Conservation (phyloP, 92 coral and sea anemone genomes). For the Heteractis magnifica region DNA sequence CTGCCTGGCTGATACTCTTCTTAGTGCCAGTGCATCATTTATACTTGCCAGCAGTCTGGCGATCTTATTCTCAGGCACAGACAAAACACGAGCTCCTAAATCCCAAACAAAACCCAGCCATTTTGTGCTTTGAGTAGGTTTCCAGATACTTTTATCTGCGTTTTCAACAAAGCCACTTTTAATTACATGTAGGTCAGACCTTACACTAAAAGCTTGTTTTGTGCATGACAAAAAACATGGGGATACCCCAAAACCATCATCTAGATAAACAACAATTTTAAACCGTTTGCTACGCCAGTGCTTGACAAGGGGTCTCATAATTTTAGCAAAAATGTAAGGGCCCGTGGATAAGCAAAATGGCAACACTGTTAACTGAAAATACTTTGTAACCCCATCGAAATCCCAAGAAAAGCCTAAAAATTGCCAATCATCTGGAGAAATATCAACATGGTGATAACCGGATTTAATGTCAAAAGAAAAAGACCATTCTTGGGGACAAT, state of each 20-base stretch:
- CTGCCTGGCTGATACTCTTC: constrained; percentile 41
- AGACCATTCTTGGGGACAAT: too few species aligned
- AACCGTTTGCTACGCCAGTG: background rate
- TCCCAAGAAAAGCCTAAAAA: background rate
- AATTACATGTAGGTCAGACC: constrained; percentile 8
- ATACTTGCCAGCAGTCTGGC: constrained; percentile 33
- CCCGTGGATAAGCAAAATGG: background rate
- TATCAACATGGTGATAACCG: too few species aligned
- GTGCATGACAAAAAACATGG: background rate
- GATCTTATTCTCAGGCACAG: constrained; percentile 30
- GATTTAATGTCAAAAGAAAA: too few species aligned
- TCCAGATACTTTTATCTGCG: constrained; percentile 25
- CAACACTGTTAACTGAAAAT: background rate
- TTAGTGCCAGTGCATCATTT: constrained; percentile 29
- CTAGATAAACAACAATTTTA: constrained; percentile 31
- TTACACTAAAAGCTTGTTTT: background rate
- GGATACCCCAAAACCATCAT: constrained; percentile 37
- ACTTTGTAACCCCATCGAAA: background rate
- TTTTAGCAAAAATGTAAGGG: too few species aligned
- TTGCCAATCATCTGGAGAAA: background rate
- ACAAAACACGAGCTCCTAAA: background rate
- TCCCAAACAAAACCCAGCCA: constrained; percentile 38
- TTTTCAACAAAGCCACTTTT: constrained; percentile 37
- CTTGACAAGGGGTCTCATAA: too few species aligned
- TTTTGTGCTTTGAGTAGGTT: constrained; percentile 5